Base-by-base conservation (phyloP, 37 sponge, comb jelly and placozoan species). In the Bolinopsis microptera region DNA sequence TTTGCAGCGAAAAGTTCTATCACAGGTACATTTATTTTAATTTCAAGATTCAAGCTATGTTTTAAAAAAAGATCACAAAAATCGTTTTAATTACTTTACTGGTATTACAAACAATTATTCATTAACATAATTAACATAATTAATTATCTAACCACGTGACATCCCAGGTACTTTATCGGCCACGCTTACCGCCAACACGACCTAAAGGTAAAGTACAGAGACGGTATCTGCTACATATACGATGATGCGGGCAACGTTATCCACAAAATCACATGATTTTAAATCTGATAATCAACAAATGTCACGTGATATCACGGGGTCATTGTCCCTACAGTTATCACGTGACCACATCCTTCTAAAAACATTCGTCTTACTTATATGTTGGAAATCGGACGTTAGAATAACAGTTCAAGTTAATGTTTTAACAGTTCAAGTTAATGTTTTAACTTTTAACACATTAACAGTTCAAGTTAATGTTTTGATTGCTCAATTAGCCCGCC, bases 1-100 rank as follows among this genome's bases (percentile, higher is more conserved):
- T 80, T 34, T 80, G 82, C 82, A 80, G 37, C 82, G 82, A 80
- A 37, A 80, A 80, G 38, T 80, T 80, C 82, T 80, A 80, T 33
- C 82, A 80, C 82, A 24, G 82, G 37, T 80, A 70, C 74, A 28
- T 70, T 26, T 24, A 48, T 48, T n/a, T n/a, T 48, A 48, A 48
- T 13, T 48, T n/a, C n/a, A n/a, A n/a, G n/a, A n/a, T n/a, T n/a
- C n/a, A n/a, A n/a, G n/a, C n/a, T n/a, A n/a, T n/a, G n/a, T n/a
- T n/a, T n/a, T n/a, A n/a, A n/a, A n/a, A n/a, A n/a, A n/a, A n/a
- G n/a, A 48, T 48, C 5, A 18, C 61, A 48, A 48, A 5, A 18
- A 48, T 18, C 61, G 5, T 5, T 48, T 13, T 48, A 48, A 48
- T 48, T 48, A 48, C 13, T 48, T 18, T 48, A 48, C 61, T 48